Evolutionary conservation across 2,888 invertebrate species (phyloP).

Genomic region (Limenitis camilla): DNA sequence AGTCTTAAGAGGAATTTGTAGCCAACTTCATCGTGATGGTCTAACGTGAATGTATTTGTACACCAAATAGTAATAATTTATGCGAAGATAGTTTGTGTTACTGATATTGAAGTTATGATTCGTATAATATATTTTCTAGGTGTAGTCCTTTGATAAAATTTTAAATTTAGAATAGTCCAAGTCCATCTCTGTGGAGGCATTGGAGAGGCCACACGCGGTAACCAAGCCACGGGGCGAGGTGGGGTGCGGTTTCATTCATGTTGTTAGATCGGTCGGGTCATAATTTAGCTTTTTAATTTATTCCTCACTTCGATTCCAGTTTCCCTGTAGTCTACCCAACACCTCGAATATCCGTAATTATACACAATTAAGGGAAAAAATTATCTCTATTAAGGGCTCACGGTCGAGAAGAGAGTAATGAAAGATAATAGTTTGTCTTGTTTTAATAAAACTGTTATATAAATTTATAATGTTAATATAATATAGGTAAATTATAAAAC

Average conservation of each 20-base stretch:
- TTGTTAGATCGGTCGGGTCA: constrained; percentile 71
- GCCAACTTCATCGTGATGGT: no score
- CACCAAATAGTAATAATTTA: no score
- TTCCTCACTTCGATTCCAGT: constrained; percentile 58
- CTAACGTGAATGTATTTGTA: no score
- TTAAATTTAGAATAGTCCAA: constrained; percentile 22
- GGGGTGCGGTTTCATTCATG: constrained; percentile 67
- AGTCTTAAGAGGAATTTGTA: no score
- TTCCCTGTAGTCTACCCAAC: constrained; percentile 49
- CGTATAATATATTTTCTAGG: no score
- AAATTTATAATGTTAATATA: background rate
- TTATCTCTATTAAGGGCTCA: constrained; percentile 32
- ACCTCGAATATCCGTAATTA: constrained; percentile 51
- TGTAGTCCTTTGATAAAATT: background rate
- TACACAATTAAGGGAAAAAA: constrained; percentile 41
- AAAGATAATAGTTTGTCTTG: constrained; percentile 7
- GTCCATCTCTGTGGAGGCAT: constrained; percentile 51
- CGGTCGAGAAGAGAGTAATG: constrained; percentile 17
- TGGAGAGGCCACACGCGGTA: constrained; percentile 68
- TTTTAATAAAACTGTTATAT: background rate
- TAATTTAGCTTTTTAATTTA: constrained; percentile 73
- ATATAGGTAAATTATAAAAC: no score
- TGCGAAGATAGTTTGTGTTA: no score
- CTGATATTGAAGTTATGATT: no score
- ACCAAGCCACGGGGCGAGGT: constrained; percentile 33